Percentiles rank a stretch among this genome's conserved stretches.
phyloP scores from a whole-genome alignment of 2,113 vertebrate genomes.

The Ceratotherium simum region DNA sequence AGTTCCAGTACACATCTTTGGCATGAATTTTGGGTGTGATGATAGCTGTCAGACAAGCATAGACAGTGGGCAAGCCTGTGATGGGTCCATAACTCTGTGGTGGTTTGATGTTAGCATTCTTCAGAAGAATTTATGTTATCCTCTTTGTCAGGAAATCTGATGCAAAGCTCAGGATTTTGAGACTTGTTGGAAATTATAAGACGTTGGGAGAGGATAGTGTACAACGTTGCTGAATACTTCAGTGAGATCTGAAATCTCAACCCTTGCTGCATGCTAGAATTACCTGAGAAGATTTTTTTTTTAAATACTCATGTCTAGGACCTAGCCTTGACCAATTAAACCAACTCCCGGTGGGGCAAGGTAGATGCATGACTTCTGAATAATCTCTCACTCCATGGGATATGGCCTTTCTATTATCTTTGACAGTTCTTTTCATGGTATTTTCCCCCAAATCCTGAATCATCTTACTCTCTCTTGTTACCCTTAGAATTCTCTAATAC shows the following conservation, averaged over 20 bases:
- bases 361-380: background rate
- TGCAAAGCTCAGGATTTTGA: constrained; percentile 21
- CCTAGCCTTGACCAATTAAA: background rate
- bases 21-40: background rate
- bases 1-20: background rate
- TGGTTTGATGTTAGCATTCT: background rate
- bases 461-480: background rate
- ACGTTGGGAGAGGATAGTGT: background rate
- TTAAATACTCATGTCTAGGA: background rate
- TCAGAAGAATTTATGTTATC: constrained; percentile 50
- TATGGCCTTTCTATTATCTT: background rate
- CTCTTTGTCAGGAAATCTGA: background rate
- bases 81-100: background rate
- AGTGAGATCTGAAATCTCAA: background rate
- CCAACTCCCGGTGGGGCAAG: background rate
- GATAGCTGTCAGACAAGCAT: background rate
- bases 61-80: background rate
- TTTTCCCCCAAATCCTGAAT: background rate
- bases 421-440: background rate
- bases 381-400: background rate
- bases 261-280: background rate
- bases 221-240: background rate
- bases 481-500: background rate
- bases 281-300: background rate
- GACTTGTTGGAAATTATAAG: constrained; percentile 35